phyloP scores from a whole-genome alignment of 2,888 invertebrate species.

The Apodemia hepburni region DNA sequence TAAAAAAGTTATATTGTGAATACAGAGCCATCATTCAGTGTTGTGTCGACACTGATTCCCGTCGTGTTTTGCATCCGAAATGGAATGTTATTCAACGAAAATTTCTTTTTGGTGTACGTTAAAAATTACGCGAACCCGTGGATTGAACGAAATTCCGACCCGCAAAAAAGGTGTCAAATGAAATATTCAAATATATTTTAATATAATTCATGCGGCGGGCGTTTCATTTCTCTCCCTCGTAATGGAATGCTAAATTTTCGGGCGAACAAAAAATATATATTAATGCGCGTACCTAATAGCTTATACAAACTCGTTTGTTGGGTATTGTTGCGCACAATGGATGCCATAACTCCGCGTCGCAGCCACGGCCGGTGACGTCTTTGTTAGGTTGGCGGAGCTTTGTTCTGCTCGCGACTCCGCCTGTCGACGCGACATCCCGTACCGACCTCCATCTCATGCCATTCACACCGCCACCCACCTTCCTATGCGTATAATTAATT shows the following conservation, averaged over 20 bases:
- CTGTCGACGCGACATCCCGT: constrained; percentile 54
- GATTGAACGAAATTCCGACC: constrained; percentile 77
- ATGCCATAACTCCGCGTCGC: constrained; percentile 79
- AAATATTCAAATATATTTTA: constrained; percentile 81
- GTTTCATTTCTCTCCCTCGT: constrained; percentile 80
- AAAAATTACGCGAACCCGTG: constrained; percentile 73
- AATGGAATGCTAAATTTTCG: constrained; percentile 81
- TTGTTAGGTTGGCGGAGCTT: constrained; percentile 71
- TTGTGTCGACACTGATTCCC: constrained; percentile 75
- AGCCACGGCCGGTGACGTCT: constrained; percentile 79
- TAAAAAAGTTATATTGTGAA: constrained; percentile 64
- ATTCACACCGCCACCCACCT: constrained; percentile 31
- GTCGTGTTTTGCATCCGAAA: constrained; percentile 71
- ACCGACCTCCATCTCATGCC: constrained; percentile 39
- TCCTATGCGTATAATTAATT: constrained; percentile 41
- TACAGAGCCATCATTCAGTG: constrained; percentile 67
- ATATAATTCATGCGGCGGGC: constrained; percentile 81
- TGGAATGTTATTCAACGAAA: constrained; percentile 77
- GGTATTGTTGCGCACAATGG: constrained; percentile 80
- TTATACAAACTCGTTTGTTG: constrained; percentile 81
- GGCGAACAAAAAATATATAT: constrained; percentile 80
- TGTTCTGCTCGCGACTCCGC: constrained; percentile 67
- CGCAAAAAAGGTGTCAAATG: constrained; percentile 81
- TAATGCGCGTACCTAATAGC: constrained; percentile 81
- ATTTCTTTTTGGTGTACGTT: constrained; percentile 71